Conservation (phyloP, 2,888 invertebrate species). For the Idaea biselata region DNA sequence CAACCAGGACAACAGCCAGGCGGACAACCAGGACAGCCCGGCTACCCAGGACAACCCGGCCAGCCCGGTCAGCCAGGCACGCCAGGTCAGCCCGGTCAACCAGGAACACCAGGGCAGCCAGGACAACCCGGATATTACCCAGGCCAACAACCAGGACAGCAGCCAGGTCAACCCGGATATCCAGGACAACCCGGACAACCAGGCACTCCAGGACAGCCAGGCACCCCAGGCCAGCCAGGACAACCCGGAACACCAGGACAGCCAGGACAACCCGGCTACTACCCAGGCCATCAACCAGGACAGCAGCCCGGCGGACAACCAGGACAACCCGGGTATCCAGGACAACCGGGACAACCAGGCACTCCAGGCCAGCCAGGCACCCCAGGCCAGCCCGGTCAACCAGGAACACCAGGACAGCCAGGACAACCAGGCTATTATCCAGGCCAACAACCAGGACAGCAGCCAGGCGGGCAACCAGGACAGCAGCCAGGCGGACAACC, state of each 20-base stretch:
- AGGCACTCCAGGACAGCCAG: slow-evolving; percentile 31
- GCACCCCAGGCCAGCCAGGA: slow-evolving; percentile 30
- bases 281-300: slow-evolving; percentile 28
- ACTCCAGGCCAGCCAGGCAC: slow-evolving; percentile 31
- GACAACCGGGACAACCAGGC: slow-evolving; percentile 30
- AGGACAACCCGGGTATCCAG: slow-evolving; percentile 26
- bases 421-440: slow-evolving; percentile 22
- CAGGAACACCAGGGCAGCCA: slow-evolving; percentile 26
- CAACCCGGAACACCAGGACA: slow-evolving; percentile 15
- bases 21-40: slow-evolving; percentile 35
- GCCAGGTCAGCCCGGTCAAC: slow-evolving; percentile 33
- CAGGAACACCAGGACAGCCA: slow-evolving; percentile 13
- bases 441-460: slow-evolving; percentile 31
- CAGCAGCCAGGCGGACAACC: slow-evolving; percentile 36
- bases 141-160: slow-evolving; percentile 20
- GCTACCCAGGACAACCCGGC: slow-evolving; percentile 36
- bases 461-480: slow-evolving; percentile 24
- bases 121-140: slow-evolving; percentile 25
- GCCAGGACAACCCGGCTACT: slow-evolving; percentile 13
- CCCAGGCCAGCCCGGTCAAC: slow-evolving; percentile 29
- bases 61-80: slow-evolving; percentile 40
- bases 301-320: slow-evolving; percentile 20
- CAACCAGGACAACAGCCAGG: slow-evolving; percentile 29
- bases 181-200: slow-evolving; percentile 31
- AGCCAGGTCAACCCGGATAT: slow-evolving; percentile 23